Base-by-base conservation (phyloP, 2,888 invertebrate genomes). In the Fabriciana adippe region DNA sequence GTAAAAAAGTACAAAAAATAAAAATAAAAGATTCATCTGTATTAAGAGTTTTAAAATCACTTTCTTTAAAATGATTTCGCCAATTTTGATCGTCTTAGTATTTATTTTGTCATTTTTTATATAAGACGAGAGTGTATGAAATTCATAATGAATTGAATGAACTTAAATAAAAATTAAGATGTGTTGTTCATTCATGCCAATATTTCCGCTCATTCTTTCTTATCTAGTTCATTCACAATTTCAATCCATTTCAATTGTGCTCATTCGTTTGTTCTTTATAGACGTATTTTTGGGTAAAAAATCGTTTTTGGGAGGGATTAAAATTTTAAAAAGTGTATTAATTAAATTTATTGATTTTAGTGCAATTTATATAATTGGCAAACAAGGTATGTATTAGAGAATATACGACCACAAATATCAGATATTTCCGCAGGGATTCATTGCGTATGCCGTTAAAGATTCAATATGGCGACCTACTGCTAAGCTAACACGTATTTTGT, bases 391-490 rank as follows among this genome's bases (percentile, higher is more conserved):
- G 62, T 61, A 15, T 2, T 60, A 11, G n/a, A 18, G 8, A 16
- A 8, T 16, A 16, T n/a, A 31, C 6, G 16, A 4, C 3, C 8
- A 18, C 1, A 53, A 18, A 16, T n/a, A 6, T 18, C 5, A 50
- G 26, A 50, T 51, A 54, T 45, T 54, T 21, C 5, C 21, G 6
- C 21, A 14, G 14, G 0, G 26, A 41, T 21, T 26, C 18, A 56
- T 57, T 53, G 35, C 50, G 47, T 26, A 54, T 31, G 45, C 18
- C 41, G n/a, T 60, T 53, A 2, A 26, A 26, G 16, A 51, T 45
- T 62, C 72, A 76, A 74, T 57, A 78, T 77, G 77, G 77, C 77
- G 74, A 61, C 71, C 56, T 54, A 57, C 18, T 35, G 48, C 55
- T 65, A 59, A 45, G 48, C 55, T 65, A 59, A 67, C 14, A 50